Conservation (phyloP, 2,113 vertebrate genomes). For the Platichthys flesus region DNA sequence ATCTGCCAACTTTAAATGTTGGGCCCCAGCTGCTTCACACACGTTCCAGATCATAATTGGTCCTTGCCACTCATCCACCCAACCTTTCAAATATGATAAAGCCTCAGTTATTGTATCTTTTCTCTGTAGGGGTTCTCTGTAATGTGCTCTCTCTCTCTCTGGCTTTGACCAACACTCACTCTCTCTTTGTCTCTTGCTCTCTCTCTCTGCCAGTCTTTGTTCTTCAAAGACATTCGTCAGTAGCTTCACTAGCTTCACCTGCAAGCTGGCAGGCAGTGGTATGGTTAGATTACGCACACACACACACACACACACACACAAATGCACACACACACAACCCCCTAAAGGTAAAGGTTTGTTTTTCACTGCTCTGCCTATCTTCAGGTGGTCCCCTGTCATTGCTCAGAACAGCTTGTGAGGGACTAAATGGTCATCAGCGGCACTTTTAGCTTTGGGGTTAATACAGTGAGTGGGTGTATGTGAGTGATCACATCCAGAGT, state of each 20-base stretch:
- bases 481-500: background rate
- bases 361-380: conserved; percentile 9
- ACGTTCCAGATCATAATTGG: conserved; percentile 34
- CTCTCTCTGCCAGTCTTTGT: conserved; percentile 53
- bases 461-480: background rate
- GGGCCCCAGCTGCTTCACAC: conserved; percentile 45
- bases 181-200: conserved; percentile 32
- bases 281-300: conserved; percentile 2
- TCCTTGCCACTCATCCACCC: conserved; percentile 18
- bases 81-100: conserved; percentile 43
- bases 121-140: conserved; percentile 23
- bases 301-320: conserved; percentile 16
- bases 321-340: background rate
- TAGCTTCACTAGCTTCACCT: conserved; percentile 44
- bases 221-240: conserved; percentile 66
- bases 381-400: conserved; percentile 24
- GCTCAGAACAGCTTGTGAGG: conserved; percentile 33
- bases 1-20: conserved; percentile 30
- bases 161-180: conserved; percentile 12
- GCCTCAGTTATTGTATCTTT: conserved; percentile 24
- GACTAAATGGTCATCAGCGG: conserved; percentile 30
- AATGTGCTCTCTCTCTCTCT: conserved; percentile 18
- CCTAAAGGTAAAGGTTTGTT: conserved; percentile 39
- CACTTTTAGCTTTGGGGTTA: conserved; percentile 29
- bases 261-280: background rate